These are phyloP conservation scores for Holothuria scabra DNA, from an alignment of 53 echinoderm and acorn worm species.

Conservation along the genomic window DNA sequence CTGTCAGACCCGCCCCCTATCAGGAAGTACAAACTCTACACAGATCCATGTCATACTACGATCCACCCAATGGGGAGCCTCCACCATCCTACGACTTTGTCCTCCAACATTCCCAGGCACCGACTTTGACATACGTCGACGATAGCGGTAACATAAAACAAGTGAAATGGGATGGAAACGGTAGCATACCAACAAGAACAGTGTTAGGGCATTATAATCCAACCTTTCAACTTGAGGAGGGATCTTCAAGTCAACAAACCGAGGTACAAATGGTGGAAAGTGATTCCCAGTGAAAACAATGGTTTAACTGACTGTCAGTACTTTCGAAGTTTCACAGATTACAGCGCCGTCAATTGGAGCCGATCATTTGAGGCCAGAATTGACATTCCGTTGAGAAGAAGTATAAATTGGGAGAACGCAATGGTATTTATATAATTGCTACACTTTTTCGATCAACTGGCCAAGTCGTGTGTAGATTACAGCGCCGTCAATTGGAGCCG, in stretches of 20 bases:
- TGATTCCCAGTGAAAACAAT: too few relatives aligned
- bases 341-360: not conserved
- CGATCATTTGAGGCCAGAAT: too few relatives aligned
- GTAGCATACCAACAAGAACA: constrained; percentile 39
- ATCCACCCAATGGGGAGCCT: constrained; percentile 33
- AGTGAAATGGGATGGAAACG: constrained; percentile 35
- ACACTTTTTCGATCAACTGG: too few relatives aligned
- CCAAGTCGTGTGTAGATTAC: too few relatives aligned
- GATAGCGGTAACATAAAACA: constrained; percentile 7
- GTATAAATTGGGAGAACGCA: too few relatives aligned
- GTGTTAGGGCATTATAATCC: constrained; percentile 35
- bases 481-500: too few relatives aligned
- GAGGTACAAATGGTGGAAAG: too few relatives aligned
- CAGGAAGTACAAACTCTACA: not conserved
- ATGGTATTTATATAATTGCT: too few relatives aligned
- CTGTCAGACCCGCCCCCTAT: not conserved
- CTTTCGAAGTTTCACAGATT: too few relatives aligned
- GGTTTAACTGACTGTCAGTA: too few relatives aligned
- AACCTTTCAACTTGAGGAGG: not conserved
- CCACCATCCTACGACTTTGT: constrained; percentile 26
- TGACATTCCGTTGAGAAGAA: too few relatives aligned
- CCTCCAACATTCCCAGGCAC: constrained; percentile 8
- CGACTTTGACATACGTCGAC: constrained; percentile 30
- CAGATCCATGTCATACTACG: constrained; percentile 4
- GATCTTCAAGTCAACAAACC: too few relatives aligned